Evolutionary conservation across 2,113 vertebrate species (phyloP).

Genomic region (Sapajus apella): DNA sequence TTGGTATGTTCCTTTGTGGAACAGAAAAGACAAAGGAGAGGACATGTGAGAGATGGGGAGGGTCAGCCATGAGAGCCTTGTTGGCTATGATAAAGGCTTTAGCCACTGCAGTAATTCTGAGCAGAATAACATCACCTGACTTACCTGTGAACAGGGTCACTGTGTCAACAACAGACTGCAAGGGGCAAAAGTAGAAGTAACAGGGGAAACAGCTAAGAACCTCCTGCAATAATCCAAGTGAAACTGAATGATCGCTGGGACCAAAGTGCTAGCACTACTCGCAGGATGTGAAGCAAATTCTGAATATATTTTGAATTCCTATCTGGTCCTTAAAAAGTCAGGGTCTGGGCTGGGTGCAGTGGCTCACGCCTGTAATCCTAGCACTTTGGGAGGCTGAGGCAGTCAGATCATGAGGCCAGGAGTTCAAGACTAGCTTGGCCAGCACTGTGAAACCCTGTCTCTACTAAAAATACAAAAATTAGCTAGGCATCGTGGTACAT

Average conservation of each 20-base stretch:
- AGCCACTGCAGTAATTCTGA: background rate
- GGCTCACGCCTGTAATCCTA: no score
- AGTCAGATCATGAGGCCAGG: no score
- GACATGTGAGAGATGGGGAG: background rate
- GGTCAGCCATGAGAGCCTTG: background rate
- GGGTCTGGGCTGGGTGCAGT: background rate
- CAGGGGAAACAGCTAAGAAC: background rate
- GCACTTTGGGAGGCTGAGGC: no score
- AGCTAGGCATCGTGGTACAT: no score
- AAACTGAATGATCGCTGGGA: background rate
- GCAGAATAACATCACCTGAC: background rate
- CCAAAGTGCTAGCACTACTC: background rate
- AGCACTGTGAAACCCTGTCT: no score
- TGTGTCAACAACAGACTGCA: background rate
- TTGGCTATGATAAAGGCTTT: background rate
- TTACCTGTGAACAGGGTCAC: background rate
- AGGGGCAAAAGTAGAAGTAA: background rate
- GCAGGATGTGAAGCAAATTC: background rate
- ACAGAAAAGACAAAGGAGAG: background rate
- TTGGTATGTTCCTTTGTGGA: background rate
- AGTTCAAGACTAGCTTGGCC: no score
- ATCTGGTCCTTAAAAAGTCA: background rate
- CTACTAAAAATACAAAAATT: no score
- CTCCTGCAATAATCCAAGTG: background rate
- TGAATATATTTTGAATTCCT: background rate